phyloP scores from a whole-genome alignment of 2,888 invertebrate genomes.

The Erynnis tages region DNA sequence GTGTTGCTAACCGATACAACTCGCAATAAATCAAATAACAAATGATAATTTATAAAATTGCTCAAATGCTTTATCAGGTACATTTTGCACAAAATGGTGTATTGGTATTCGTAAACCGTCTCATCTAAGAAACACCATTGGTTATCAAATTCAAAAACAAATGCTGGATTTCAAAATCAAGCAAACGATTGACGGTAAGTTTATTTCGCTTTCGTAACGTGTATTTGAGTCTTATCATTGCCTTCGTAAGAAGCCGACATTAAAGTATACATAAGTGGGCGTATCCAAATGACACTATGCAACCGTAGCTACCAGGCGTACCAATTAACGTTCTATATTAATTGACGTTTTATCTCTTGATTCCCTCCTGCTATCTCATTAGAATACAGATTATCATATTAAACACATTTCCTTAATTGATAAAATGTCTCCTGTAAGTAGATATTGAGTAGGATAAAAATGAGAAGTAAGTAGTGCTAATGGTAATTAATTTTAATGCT shows the following conservation, averaged over 20 bases:
- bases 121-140: too few species aligned
- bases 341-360: constrained; percentile 24
- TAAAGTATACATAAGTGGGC: constrained; percentile 3
- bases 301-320: constrained; percentile 4
- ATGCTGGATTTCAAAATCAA: too few species aligned
- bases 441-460: constrained; percentile 14
- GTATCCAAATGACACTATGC: constrained; percentile 1
- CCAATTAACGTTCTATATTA: constrained; percentile 26
- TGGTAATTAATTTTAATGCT: constrained; percentile 18
- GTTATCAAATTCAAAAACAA: too few species aligned
- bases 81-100: too few species aligned
- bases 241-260: constrained; percentile 3
- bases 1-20: too few species aligned
- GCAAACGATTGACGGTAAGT: too few species aligned
- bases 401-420: constrained; percentile 27
- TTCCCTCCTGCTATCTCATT: constrained; percentile 24
- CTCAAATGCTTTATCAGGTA: too few species aligned
- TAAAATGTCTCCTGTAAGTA: constrained; percentile 20
- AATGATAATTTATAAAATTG: too few species aligned
- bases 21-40: too few species aligned
- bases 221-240: neutral
- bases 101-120: too few species aligned
- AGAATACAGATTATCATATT: constrained; percentile 27
- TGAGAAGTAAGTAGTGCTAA: neutral
- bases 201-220: too few species aligned